Evolutionary conservation across 37 sponge, comb jelly and placozoan species (phyloP).

Genomic region (Eunapius fragilis): DNA sequence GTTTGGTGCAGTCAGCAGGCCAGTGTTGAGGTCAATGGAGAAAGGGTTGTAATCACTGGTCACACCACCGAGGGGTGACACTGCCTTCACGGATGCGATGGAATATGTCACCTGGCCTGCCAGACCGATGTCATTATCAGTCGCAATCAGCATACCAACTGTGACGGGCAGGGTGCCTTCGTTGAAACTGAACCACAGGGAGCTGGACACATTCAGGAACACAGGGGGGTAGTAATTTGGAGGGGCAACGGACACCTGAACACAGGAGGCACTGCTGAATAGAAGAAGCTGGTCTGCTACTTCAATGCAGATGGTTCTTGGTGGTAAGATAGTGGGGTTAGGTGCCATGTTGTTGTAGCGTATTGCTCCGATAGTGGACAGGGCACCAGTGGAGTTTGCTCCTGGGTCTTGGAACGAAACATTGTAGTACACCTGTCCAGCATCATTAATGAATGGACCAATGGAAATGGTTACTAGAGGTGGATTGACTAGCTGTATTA

Average conservation of each 20-base stretch:
- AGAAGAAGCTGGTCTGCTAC: constrained; percentile 36
- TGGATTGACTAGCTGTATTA: constrained; percentile 41
- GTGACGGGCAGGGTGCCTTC: constrained; percentile 12
- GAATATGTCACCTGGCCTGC: constrained; percentile 42
- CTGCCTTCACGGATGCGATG: constrained; percentile 41
- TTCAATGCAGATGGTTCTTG: constrained; percentile 51
- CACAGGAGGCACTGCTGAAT: constrained; percentile 56
- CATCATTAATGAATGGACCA: constrained; percentile 39
- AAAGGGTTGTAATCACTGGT: constrained; percentile 3
- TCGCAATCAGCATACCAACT: constrained; percentile 38
- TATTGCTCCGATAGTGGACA: constrained; percentile 32
- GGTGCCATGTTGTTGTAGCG: constrained; percentile 69
- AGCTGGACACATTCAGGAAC: constrained; percentile 24
- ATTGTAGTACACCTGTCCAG: constrained; percentile 20
- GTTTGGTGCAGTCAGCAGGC: constrained; percentile 46
- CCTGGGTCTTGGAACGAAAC: constrained; percentile 49
- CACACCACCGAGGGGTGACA: not conserved
- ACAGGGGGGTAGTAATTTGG: constrained; percentile 55
- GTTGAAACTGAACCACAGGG: constrained; percentile 1
- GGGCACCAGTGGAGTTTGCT: constrained; percentile 11
- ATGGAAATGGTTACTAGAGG: constrained; percentile 31
- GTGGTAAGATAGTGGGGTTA: constrained; percentile 29
- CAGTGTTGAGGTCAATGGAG: constrained; percentile 35
- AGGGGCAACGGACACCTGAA: constrained; percentile 60
- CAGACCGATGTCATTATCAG: constrained; percentile 54